Evolutionary conservation across 2,888 invertebrate species (phyloP).

Genomic region (Itoplectis maculator): DNA sequence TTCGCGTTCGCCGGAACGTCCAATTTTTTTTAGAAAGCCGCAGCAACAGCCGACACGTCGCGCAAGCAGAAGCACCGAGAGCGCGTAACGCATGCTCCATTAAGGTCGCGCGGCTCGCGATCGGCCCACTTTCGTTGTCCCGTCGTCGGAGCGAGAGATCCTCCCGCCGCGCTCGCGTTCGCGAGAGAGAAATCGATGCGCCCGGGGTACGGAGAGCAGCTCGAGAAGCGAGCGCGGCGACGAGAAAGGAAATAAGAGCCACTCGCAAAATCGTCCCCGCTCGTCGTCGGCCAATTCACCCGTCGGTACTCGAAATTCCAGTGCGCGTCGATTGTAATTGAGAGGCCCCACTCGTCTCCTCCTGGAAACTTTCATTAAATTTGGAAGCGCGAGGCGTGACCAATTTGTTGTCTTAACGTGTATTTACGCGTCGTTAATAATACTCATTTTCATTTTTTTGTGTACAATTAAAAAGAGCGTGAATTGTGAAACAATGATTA

Average conservation of each 20-base stretch:
- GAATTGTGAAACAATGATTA: not conserved
- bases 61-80: conserved; percentile 56
- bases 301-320: not conserved
- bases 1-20: conserved; percentile 30
- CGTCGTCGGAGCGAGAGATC: conserved; percentile 22
- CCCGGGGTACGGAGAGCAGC: not conserved
- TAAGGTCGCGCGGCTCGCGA: conserved; percentile 73
- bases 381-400: not conserved
- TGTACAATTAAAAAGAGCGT: not conserved
- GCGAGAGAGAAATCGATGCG: conserved; percentile 68
- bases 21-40: conserved; percentile 75
- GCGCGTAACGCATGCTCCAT: conserved; percentile 68
- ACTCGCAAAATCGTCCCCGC: conserved; percentile 16
- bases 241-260: conserved; percentile 30
- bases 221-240: too few species aligned
- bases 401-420: not conserved
- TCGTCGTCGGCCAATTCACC: not conserved
- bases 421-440: conserved; percentile 5
- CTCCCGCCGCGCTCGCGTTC: conserved; percentile 18
- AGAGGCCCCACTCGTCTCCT: not conserved
- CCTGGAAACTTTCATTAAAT: not conserved
- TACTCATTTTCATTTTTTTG: conserved; percentile 1
- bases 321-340: conserved; percentile 12
- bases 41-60: conserved; percentile 5
- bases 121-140: conserved; percentile 78